Conservation (phyloP, 1,140 invertebrate species). For the Drosophila pruinosa region DNA sequence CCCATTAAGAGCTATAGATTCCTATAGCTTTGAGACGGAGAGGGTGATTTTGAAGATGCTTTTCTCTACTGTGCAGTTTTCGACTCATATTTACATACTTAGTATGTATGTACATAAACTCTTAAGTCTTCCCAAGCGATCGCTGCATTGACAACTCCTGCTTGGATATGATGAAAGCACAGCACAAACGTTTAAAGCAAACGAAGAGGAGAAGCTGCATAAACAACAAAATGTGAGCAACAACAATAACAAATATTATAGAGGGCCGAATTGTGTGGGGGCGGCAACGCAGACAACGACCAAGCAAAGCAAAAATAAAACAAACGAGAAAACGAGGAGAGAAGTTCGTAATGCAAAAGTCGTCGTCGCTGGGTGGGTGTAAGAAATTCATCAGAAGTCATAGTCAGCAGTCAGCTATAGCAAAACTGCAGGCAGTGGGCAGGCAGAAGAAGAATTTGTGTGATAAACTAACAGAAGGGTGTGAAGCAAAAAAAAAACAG, state of each 20-base stretch:
- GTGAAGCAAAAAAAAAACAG: constrained; percentile 38
- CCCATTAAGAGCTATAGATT: too few relatives aligned
- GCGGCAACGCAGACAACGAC: constrained; percentile 43
- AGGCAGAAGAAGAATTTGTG: constrained; percentile 43
- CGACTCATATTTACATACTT: too few relatives aligned
- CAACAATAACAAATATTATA: constrained; percentile 48
- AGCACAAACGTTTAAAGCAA: constrained; percentile 43
- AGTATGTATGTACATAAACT: neutral
- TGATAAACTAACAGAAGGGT: constrained; percentile 54
- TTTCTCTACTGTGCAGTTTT: too few relatives aligned
- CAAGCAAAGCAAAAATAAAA: constrained; percentile 17
- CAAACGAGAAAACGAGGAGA: neutral
- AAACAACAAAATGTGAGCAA: constrained; percentile 37
- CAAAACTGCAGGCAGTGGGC: constrained; percentile 49
- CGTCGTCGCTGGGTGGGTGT: constrained; percentile 67
- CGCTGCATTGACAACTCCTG: constrained; percentile 40
- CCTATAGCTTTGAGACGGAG: too few relatives aligned
- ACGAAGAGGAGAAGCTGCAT: constrained; percentile 46
- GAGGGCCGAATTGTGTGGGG: constrained; percentile 60
- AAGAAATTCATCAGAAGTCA: constrained; percentile 65
- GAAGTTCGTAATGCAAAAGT: constrained; percentile 61
- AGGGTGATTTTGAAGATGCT: too few relatives aligned
- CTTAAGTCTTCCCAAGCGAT: constrained; percentile 4
- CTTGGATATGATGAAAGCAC: constrained; percentile 40
- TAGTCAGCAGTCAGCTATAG: constrained; percentile 5